Conservation (phyloP, 1,140 invertebrate species). For the Xylocopa sonorina region DNA sequence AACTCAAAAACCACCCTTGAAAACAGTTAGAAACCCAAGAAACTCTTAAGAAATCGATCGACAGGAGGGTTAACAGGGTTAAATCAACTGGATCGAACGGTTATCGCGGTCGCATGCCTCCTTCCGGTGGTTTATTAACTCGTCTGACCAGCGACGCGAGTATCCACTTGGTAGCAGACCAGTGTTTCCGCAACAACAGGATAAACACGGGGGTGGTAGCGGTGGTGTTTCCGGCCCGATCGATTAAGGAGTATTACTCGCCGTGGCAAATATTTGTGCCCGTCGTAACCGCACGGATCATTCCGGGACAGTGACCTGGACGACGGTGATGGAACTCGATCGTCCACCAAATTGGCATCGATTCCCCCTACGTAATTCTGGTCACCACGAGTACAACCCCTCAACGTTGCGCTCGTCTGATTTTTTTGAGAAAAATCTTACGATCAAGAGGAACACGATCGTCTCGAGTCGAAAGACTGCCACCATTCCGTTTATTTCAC, state of each 20-base stretch:
- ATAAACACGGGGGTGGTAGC: background rate
- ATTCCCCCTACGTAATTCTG: background rate
- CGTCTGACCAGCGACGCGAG: background rate
- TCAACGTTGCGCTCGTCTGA: no score
- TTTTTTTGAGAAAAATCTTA: no score
- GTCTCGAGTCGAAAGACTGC: no score
- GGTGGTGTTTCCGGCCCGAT: background rate
- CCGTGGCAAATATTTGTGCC: background rate
- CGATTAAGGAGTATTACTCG: slow-evolving; percentile 1
- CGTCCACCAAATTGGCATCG: background rate
- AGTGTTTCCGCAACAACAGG: background rate
- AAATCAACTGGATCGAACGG: background rate
- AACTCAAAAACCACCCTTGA: no score
- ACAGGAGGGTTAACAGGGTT: background rate
- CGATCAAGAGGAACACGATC: no score
- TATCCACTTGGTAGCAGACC: background rate
- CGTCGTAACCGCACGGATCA: background rate
- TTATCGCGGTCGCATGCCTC: background rate
- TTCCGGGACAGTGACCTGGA: background rate
- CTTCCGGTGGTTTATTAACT: background rate
- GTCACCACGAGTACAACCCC: no score
- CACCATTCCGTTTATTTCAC: no score
- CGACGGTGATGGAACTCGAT: slow-evolving; percentile 5
- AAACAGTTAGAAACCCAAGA: no score
- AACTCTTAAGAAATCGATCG: background rate